Evolutionary conservation across 2,888 invertebrate species (phyloP), one percentile per base, ranked within the genome.

Genomic region (Plusia festucae): DNA sequence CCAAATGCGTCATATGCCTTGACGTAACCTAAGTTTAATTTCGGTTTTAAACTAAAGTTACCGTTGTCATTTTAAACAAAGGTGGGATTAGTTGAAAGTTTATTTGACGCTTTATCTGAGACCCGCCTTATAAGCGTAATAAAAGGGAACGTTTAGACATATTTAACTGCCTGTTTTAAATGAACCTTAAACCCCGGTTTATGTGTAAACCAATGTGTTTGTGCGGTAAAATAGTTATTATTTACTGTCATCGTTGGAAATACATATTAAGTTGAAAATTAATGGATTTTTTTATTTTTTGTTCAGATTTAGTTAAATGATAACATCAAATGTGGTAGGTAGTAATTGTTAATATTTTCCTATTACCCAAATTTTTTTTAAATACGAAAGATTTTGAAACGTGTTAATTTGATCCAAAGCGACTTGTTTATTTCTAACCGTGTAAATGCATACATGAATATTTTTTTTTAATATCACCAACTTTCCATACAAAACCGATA

Each of bases 51-150:
- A 76, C 66, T 55, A 75, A 70, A 65, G 55, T 71, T 65, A 44
- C 64, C 32, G 65, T 63, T 73, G 73, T 78, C 69, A 73, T 73
- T 73, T 68, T 49, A 73, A 70, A 73, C 79, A 66, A 52, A 76
- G 68, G 63, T 53, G 56, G 65, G 70, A 64, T 73, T 81, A 73
- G 71, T 76, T 78, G 66, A 63, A 78, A 68, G 73, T 71, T 73
- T 54, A 71, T 51, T 16, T 34, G 44, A 49, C 60, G 55, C 57
- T 67, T 44, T 32, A 44, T 32, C n/a, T 56, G 53, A 70, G 49
- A 55, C 56, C 53, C 63, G 68, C 60, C 73, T 71, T 70, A 66
- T 53, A 51, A 15, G 18, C 9, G 52, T 68, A 64, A 75, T 75
- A 62, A 70, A 79, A 66, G 65, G 52, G 55, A 75, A 68, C 59